Evolutionary conservation across 2,113 vertebrate genomes (phyloP).

Genomic region (Callionymus lyra): DNA sequence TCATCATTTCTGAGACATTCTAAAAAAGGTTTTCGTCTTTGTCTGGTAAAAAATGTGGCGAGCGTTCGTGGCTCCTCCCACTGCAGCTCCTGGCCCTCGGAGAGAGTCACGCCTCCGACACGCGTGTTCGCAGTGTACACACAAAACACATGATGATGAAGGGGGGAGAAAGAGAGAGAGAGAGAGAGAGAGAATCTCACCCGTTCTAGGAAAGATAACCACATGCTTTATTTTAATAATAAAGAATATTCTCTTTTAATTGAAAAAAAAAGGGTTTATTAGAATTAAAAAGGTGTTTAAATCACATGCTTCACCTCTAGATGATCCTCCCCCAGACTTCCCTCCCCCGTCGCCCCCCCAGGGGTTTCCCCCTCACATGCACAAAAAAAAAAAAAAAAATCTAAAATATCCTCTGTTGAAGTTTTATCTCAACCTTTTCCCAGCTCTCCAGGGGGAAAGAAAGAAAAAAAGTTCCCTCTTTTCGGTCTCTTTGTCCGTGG

Average conservation of each 20-base stretch:
- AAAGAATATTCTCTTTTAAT: too few species aligned
- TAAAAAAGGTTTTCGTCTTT: too few species aligned
- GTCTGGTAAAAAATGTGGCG: slow-evolving; percentile 55
- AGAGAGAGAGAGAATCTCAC: too few species aligned
- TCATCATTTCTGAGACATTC: too few species aligned
- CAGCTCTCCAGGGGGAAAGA: slow-evolving; percentile 9
- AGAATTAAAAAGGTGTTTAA: too few species aligned
- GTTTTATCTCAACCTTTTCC: slow-evolving; percentile 37
- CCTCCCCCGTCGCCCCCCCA: slow-evolving; percentile 32
- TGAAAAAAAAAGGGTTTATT: too few species aligned
- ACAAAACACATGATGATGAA: too few species aligned
- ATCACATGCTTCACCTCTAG: slow-evolving; percentile 43
- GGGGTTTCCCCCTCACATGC: slow-evolving; percentile 25
- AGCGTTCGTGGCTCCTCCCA: slow-evolving; percentile 55
- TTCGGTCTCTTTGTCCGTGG: slow-evolving; percentile 43
- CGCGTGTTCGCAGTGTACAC: too few species aligned
- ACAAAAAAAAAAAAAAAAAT: slow-evolving; percentile 26
- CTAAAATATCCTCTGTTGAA: background rate
- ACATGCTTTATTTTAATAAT: too few species aligned
- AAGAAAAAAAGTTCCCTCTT: slow-evolving; percentile 1
- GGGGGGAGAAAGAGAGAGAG: too few species aligned
- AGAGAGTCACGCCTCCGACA: slow-evolving; percentile 16
- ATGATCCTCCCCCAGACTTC: slow-evolving; percentile 31
- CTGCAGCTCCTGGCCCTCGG: slow-evolving; percentile 44
- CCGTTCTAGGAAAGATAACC: too few species aligned